These are phyloP conservation scores for Drosophila birchii DNA, from an alignment of 2,888 invertebrate species.

Conservation along the genomic window DNA sequence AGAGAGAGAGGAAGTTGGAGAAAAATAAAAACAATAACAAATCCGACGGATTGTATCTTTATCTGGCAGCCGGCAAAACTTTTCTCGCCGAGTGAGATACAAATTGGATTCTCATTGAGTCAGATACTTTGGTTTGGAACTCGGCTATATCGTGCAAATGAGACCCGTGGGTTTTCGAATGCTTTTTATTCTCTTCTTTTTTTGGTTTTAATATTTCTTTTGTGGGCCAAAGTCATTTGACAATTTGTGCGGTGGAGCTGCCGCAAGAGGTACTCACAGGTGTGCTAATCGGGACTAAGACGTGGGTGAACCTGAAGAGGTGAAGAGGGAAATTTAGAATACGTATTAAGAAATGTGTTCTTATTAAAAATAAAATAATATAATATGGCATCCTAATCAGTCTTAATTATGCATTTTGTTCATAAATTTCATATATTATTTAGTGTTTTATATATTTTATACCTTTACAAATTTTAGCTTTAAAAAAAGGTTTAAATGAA, in stretches of 20 bases:
- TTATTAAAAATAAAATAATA: not conserved
- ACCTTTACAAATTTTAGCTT: not conserved
- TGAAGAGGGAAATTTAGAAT: not conserved
- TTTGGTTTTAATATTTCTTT: slow-evolving; percentile 7
- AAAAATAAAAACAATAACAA: not conserved
- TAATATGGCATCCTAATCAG: too few species aligned
- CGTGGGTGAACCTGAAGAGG: not conserved
- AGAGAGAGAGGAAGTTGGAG: not conserved
- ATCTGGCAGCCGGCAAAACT: slow-evolving; percentile 21
- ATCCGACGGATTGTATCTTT: slow-evolving; percentile 7
- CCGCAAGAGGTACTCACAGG: slow-evolving; percentile 11
- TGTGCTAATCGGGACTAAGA: slow-evolving; percentile 3
- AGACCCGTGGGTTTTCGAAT: slow-evolving; percentile 15
- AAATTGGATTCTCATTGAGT: slow-evolving; percentile 69
- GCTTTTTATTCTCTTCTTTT: not conserved
- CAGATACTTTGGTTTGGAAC: slow-evolving; percentile 62
- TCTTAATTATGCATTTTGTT: too few species aligned
- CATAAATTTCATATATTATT: too few species aligned
- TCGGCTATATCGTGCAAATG: slow-evolving; percentile 33
- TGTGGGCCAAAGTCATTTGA: slow-evolving; percentile 25
- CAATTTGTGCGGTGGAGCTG: slow-evolving; percentile 8
- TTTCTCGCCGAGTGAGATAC: slow-evolving; percentile 40
- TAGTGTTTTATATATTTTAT: too few species aligned
- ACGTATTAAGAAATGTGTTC: not conserved
- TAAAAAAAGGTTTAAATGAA: too few species aligned